Conservation (phyloP, 1,140 invertebrate genomes). For the Hyles vespertilio region DNA sequence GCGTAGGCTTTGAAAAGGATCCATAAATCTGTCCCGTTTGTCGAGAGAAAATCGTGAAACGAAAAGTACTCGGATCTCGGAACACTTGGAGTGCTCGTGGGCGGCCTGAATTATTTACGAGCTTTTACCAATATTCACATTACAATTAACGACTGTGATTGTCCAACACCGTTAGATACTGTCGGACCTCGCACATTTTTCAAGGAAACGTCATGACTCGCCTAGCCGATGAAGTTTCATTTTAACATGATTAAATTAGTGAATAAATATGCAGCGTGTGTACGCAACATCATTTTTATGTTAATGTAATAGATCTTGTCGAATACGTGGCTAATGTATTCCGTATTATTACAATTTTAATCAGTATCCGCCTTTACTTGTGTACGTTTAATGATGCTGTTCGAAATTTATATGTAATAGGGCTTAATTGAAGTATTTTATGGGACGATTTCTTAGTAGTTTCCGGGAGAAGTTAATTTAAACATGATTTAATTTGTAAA, state of each 20-base stretch:
- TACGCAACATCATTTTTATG: slow-evolving; percentile 4
- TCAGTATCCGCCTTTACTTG: no score
- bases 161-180: background rate
- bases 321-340: slow-evolving; percentile 4
- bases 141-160: background rate
- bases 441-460: background rate
- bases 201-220: slow-evolving; percentile 1
- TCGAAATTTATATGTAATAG: background rate
- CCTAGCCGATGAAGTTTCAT: background rate
- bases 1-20: slow-evolving; percentile 43
- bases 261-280: slow-evolving; percentile 5
- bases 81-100: slow-evolving; percentile 42
- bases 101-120: slow-evolving; percentile 46
- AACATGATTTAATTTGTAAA: slow-evolving; percentile 5
- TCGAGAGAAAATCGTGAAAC: slow-evolving; percentile 52
- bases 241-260: slow-evolving; percentile 5
- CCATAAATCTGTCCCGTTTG: slow-evolving; percentile 57
- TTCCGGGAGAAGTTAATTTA: background rate
- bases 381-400: no score
- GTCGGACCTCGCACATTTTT: slow-evolving; percentile 1
- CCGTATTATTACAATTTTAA: background rate
- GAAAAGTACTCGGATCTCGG: slow-evolving; percentile 32
- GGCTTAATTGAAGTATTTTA: background rate
- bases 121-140: slow-evolving; percentile 11
- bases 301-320: slow-evolving; percentile 1